These are phyloP conservation scores for Brassicogethes aeneus DNA, from an alignment of 2,888 invertebrate species.

Conservation along the genomic window DNA sequence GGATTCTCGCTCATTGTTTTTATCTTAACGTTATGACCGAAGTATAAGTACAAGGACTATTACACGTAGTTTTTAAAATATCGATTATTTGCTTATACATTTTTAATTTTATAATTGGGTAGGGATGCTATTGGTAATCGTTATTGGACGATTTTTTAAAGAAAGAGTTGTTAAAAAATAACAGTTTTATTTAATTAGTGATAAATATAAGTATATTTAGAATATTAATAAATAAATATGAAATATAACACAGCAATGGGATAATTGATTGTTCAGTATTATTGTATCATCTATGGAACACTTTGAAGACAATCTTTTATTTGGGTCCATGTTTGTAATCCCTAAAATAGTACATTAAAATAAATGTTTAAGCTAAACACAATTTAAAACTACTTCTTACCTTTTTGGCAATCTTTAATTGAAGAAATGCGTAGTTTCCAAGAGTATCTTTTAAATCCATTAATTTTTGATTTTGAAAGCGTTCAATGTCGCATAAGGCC, in stretches of 20 bases:
- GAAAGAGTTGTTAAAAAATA: no score
- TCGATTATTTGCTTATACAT: no score
- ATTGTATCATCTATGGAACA: constrained; percentile 47
- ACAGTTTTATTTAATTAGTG: no score
- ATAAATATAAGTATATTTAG: background rate
- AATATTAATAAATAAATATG: background rate
- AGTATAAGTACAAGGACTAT: no score
- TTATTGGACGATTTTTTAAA: no score
- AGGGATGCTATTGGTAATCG: no score
- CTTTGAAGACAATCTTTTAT: constrained; percentile 65
- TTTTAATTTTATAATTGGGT: no score
- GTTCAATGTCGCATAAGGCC: constrained; percentile 57
- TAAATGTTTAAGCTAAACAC: background rate
- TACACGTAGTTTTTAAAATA: no score
- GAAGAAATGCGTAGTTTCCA: constrained; percentile 57
- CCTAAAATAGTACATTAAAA: constrained; percentile 44
- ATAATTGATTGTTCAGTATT: background rate
- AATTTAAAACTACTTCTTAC: constrained; percentile 36
- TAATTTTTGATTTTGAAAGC: constrained; percentile 65
- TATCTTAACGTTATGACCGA: background rate
- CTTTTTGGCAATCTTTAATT: constrained; percentile 68
- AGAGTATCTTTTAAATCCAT: constrained; percentile 63
- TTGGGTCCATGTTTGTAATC: constrained; percentile 68
- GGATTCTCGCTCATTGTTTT: constrained; percentile 3
- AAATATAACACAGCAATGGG: constrained; percentile 1